These are phyloP conservation scores for Ispidina picta DNA, from an alignment of 2,797 vertebrate genomes.

Conservation along the genomic window DNA sequence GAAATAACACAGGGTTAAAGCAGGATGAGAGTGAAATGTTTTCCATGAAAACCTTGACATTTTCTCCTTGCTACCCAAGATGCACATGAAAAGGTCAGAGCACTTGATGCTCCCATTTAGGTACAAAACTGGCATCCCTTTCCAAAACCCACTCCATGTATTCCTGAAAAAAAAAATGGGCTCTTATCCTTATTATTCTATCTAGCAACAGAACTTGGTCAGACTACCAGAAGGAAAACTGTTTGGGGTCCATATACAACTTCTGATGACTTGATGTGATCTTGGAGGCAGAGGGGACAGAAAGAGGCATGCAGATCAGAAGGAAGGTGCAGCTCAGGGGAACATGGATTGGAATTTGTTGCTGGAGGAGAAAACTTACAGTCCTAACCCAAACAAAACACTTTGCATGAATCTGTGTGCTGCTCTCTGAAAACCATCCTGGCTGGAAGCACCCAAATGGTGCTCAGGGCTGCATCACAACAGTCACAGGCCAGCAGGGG, in stretches of 20 bases:
- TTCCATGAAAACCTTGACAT: not conserved
- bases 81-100: not conserved
- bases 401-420: not conserved
- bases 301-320: not conserved
- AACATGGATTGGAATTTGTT: not conserved
- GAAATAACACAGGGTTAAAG: not conserved
- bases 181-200: not conserved
- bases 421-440: not conserved
- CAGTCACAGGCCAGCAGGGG: accelerated
- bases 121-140: not conserved
- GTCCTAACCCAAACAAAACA: not conserved
- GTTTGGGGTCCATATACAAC: not conserved
- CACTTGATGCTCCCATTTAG: not conserved
- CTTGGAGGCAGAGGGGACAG: not conserved
- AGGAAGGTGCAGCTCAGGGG: not conserved
- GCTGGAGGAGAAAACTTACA: not conserved
- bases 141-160: not conserved
- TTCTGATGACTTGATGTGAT: not conserved
- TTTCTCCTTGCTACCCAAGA: not conserved
- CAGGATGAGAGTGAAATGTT: not conserved
- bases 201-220: not conserved
- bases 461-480: not conserved
- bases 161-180: not conserved
- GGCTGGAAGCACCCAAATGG: not conserved
- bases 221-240: not conserved